Conservation (phyloP, 2,888 invertebrate genomes). For the Erannis defoliaria region DNA sequence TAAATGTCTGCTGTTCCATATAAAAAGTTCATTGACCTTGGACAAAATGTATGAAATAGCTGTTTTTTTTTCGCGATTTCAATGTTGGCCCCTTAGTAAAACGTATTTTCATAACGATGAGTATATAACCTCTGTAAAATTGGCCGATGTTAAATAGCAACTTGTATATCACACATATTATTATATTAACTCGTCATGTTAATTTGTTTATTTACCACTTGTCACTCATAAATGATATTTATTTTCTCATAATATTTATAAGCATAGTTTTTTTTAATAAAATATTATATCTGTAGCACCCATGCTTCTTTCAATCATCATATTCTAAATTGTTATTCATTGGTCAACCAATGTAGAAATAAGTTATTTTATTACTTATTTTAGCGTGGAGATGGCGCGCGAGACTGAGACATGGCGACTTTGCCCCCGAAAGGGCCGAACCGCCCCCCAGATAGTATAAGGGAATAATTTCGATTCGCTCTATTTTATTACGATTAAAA, state of each 20-base stretch:
- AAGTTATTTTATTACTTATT: conserved; percentile 71
- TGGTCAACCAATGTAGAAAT: conserved; percentile 45
- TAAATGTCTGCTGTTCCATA: too few species aligned
- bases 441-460: conserved; percentile 84
- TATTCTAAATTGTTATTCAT: conserved; percentile 17
- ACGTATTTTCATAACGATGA: too few species aligned
- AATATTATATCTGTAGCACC: conserved; percentile 54
- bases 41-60: too few species aligned
- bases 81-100: too few species aligned
- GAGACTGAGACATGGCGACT: conserved; percentile 83
- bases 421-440: conserved; percentile 77
- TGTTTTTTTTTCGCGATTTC: too few species aligned
- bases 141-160: too few species aligned
- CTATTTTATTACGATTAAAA: conserved; percentile 68
- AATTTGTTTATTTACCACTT: neutral
- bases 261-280: conserved; percentile 22
- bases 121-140: too few species aligned
- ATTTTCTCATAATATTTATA: conserved; percentile 19
- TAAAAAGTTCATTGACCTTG: too few species aligned
- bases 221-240: conserved; percentile 1
- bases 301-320: conserved; percentile 43
- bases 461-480: conserved; percentile 65
- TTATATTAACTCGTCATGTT: neutral
- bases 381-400: conserved; percentile 78
- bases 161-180: neutral